Evolutionary conservation across 2,888 invertebrate genomes (phyloP).

Genomic region (Kryphioiulus occultus): DNA sequence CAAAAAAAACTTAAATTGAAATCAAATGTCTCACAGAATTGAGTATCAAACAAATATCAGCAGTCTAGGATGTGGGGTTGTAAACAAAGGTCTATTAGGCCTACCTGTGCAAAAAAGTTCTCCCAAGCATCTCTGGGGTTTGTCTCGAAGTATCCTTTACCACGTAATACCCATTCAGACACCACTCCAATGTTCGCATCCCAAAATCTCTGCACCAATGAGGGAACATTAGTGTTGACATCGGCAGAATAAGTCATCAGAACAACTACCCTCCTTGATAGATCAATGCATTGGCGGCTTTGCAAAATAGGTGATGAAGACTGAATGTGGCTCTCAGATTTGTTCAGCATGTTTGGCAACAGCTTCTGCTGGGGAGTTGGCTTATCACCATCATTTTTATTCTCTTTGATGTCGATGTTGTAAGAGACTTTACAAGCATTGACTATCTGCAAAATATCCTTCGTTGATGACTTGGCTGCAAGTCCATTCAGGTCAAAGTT

Average conservation of each 20-base stretch:
- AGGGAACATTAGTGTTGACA: background rate
- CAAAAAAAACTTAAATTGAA: too few species aligned
- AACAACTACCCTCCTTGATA: background rate
- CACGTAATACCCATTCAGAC: background rate
- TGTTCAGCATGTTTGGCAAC: background rate
- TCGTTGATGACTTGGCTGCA: background rate
- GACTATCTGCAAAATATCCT: background rate
- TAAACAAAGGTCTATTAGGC: too few species aligned
- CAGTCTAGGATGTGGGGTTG: background rate
- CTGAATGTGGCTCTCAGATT: background rate
- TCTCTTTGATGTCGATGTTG: background rate
- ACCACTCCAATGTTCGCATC: slow-evolving; percentile 26
- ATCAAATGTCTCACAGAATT: too few species aligned
- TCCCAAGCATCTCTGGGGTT: background rate
- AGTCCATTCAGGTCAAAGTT: background rate
- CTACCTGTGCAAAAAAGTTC: slow-evolving; percentile 41
- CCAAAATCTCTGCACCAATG: slow-evolving; percentile 25
- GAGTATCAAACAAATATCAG: background rate
- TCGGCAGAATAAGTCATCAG: slow-evolving; percentile 41
- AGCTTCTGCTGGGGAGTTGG: background rate
- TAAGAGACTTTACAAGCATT: background rate
- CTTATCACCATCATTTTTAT: background rate
- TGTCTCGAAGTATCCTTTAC: slow-evolving; percentile 45
- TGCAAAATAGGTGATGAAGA: background rate
- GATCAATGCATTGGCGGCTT: background rate